These are phyloP conservation scores for Jordanella pulchra DNA, from an alignment of 2,797 vertebrate genomes.

Conservation along the genomic window DNA sequence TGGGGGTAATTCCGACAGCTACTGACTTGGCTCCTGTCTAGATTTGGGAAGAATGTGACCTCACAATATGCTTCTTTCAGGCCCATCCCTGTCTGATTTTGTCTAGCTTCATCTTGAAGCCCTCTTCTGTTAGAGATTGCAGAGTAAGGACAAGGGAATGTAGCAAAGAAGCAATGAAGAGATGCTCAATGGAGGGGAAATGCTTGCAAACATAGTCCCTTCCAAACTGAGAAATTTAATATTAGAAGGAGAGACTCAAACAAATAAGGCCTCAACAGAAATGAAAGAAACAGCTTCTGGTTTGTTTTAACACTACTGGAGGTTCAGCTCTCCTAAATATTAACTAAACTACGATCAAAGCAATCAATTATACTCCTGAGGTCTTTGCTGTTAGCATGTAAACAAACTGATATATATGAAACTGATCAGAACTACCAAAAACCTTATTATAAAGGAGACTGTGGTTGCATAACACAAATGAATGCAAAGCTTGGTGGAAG, in stretches of 20 bases:
- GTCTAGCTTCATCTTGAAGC: constrained; percentile 75
- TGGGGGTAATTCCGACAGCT: constrained; percentile 90
- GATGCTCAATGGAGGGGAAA: constrained; percentile 43
- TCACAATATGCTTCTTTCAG: constrained; percentile 87
- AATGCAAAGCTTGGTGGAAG: too few species aligned
- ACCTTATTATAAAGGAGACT: neutral
- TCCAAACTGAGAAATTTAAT: constrained; percentile 60
- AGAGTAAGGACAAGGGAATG: constrained; percentile 70
- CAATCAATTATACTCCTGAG: constrained; percentile 32
- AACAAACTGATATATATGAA: constrained; percentile 65
- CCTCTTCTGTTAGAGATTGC: constrained; percentile 75
- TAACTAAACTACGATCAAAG: constrained; percentile 49
- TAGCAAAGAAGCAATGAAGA: constrained; percentile 50
- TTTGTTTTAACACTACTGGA: neutral
- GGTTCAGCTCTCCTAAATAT: constrained; percentile 2
- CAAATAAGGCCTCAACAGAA: constrained; percentile 60
- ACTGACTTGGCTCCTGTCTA: constrained; percentile 89
- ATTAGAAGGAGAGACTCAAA: constrained; percentile 52
- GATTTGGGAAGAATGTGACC: constrained; percentile 84
- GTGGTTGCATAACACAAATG: neutral
- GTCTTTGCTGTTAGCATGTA: constrained; percentile 44
- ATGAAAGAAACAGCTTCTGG: constrained; percentile 57
- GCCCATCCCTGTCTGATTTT: constrained; percentile 78
- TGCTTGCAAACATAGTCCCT: constrained; percentile 50
- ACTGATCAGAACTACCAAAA: neutral